phyloP scores from a whole-genome alignment of 2,888 invertebrate genomes.

The Callimorpha dominula region DNA sequence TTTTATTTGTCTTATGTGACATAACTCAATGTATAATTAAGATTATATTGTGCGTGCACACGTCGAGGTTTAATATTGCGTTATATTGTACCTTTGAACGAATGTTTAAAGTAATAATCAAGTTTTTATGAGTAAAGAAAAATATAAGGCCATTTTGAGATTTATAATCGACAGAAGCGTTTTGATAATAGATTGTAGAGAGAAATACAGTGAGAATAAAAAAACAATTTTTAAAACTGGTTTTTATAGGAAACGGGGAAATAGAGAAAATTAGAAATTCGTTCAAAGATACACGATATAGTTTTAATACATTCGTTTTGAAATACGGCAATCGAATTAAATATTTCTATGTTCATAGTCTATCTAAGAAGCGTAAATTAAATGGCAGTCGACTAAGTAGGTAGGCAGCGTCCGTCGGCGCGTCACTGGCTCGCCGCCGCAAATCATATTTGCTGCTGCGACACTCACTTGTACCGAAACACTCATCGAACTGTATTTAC shows the following conservation, averaged over 20 bases:
- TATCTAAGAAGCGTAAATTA: conserved; percentile 52
- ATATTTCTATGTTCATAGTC: conserved; percentile 36
- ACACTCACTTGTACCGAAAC: neutral
- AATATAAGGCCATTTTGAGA: too few relatives aligned
- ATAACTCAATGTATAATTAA: conserved; percentile 12
- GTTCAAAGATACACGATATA: conserved; percentile 26
- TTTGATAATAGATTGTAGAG: too few relatives aligned
- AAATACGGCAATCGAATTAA: conserved; percentile 48
- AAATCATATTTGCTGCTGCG: neutral
- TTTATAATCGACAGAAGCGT: too few relatives aligned
- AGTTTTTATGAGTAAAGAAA: too few relatives aligned
- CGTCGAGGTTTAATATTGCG: conserved; percentile 24
- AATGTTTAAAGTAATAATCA: neutral
- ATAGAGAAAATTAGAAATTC: neutral
- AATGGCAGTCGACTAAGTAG: conserved; percentile 65
- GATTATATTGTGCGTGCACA: conserved; percentile 27
- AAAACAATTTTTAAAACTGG: too few relatives aligned
- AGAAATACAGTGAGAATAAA: too few relatives aligned
- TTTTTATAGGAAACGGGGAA: too few relatives aligned
- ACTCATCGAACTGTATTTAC: neutral
- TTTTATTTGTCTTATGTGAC: neutral
- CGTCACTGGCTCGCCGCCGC: conserved; percentile 23
- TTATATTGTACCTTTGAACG: conserved; percentile 39
- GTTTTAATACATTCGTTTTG: conserved; percentile 49
- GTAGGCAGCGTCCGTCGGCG: conserved; percentile 37